These are phyloP conservation scores for Brachionichthys hirsutus DNA, from an alignment of 2,113 vertebrate genomes.

Conservation along the genomic window DNA sequence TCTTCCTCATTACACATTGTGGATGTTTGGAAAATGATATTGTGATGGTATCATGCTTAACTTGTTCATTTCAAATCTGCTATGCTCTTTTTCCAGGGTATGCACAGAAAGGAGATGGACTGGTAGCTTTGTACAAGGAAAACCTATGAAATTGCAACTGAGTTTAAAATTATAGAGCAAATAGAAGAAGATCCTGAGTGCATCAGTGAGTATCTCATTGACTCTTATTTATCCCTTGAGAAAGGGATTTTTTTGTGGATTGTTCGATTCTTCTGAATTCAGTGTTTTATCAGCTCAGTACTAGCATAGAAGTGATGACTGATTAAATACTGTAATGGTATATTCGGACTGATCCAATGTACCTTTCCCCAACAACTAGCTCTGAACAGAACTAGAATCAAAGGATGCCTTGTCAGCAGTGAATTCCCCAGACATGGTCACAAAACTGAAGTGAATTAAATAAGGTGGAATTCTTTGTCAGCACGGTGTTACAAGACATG, in stretches of 20 bases:
- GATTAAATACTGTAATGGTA: slow-evolving; percentile 39
- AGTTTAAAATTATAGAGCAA: slow-evolving; percentile 68
- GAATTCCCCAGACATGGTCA: slow-evolving; percentile 60
- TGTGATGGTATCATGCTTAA: slow-evolving; percentile 4
- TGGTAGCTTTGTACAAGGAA: slow-evolving; percentile 84
- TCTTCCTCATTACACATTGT: neutral
- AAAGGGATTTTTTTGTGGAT: neutral
- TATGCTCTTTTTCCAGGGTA: slow-evolving; percentile 45
- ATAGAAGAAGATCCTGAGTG: slow-evolving; percentile 72
- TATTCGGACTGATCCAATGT: slow-evolving; percentile 38
- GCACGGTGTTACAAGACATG: slow-evolving; percentile 46
- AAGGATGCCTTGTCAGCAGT: slow-evolving; percentile 69
- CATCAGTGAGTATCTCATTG: slow-evolving; percentile 83
- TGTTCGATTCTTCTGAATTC: slow-evolving; percentile 22
- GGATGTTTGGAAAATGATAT: neutral
- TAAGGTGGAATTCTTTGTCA: slow-evolving; percentile 52
- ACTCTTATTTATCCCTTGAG: slow-evolving; percentile 6
- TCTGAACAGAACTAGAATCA: slow-evolving; percentile 70
- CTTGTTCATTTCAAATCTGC: slow-evolving; percentile 20
- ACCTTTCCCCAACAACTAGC: slow-evolving; percentile 39
- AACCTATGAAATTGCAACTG: slow-evolving; percentile 86
- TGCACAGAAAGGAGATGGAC: slow-evolving; percentile 62
- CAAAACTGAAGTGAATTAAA: slow-evolving; percentile 51
- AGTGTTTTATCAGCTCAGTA: slow-evolving; percentile 36
- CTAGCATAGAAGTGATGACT: slow-evolving; percentile 56